Conservation (phyloP, 2,888 invertebrate genomes). For the Globia sparganii region DNA sequence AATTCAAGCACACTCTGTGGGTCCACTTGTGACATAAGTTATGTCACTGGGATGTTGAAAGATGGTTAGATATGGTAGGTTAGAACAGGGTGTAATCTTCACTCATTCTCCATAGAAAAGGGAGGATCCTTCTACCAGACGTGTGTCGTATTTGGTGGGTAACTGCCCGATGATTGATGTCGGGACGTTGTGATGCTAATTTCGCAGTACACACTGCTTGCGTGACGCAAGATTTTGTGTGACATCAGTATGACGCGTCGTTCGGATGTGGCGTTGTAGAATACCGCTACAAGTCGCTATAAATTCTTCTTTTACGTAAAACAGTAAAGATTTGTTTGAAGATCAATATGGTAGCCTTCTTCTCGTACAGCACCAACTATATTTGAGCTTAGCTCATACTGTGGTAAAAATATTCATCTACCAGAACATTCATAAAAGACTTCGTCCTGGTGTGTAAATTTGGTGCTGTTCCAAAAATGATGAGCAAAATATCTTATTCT, state of each 20-base stretch:
- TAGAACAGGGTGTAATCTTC: neutral
- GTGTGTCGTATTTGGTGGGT: too few species aligned
- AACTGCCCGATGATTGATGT: too few species aligned
- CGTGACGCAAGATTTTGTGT: too few species aligned
- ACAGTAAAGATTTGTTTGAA: neutral
- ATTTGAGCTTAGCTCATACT: neutral
- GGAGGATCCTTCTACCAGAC: neutral
- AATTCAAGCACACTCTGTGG: conserved; percentile 74
- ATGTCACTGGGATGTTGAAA: conserved; percentile 67
- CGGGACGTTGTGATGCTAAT: too few species aligned
- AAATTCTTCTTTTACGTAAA: neutral
- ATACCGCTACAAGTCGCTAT: too few species aligned
- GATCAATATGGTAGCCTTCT: neutral
- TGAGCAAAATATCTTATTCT: too few species aligned
- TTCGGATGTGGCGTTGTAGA: too few species aligned
- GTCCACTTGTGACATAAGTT: conserved; percentile 77
- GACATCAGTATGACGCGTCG: too few species aligned
- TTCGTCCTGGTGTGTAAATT: too few species aligned
- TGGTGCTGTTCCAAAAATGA: too few species aligned
- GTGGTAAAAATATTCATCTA: neutral
- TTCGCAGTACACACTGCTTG: too few species aligned
- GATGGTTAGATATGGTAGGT: conserved; percentile 37
- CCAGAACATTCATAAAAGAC: too few species aligned
- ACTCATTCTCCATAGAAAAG: neutral
- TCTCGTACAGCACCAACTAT: neutral